Conservation (phyloP, 2,113 vertebrate species). For the Lipophrys pholis region DNA sequence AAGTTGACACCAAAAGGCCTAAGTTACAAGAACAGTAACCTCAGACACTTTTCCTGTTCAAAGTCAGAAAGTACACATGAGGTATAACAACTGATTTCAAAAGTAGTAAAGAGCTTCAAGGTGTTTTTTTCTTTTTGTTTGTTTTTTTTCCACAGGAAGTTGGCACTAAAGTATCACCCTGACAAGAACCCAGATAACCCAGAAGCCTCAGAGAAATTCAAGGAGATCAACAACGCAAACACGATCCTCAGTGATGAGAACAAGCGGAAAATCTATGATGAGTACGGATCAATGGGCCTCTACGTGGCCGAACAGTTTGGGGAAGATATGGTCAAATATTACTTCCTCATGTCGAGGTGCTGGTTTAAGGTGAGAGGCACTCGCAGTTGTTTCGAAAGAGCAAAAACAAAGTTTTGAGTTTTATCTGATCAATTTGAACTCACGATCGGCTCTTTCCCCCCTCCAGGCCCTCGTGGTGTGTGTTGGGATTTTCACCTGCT, state of each 20-base stretch:
- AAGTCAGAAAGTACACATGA: too few species aligned
- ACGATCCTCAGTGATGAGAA: slow-evolving; percentile 86
- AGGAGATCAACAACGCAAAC: slow-evolving; percentile 95
- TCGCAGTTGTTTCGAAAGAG: not conserved
- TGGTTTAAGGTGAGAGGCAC: slow-evolving; percentile 92
- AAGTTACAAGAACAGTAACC: too few species aligned
- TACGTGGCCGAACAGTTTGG: slow-evolving; percentile 92
- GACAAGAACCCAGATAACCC: slow-evolving; percentile 91
- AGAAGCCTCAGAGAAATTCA: slow-evolving; percentile 82
- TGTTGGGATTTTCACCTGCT: slow-evolving; percentile 82
- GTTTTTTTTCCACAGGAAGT: slow-evolving; percentile 77
- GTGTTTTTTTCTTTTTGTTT: too few species aligned
- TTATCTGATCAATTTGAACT: too few species aligned
- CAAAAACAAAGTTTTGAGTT: not conserved
- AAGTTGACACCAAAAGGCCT: too few species aligned
- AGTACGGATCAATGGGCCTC: slow-evolving; percentile 92
- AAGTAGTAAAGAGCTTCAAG: too few species aligned
- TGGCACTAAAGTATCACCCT: slow-evolving; percentile 91
- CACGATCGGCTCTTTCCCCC: not conserved
- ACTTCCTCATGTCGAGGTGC: slow-evolving; percentile 90
- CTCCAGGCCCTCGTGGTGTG: slow-evolving; percentile 82
- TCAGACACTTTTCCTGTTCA: too few species aligned
- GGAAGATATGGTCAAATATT: slow-evolving; percentile 88
- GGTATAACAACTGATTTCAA: too few species aligned
- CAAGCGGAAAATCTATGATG: slow-evolving; percentile 88